A percentile compares a stretch with the other conserved stretches of the same genome.
Conservation (phyloP, 2,888 invertebrate genomes). For the Pachydiplax longipennis region DNA sequence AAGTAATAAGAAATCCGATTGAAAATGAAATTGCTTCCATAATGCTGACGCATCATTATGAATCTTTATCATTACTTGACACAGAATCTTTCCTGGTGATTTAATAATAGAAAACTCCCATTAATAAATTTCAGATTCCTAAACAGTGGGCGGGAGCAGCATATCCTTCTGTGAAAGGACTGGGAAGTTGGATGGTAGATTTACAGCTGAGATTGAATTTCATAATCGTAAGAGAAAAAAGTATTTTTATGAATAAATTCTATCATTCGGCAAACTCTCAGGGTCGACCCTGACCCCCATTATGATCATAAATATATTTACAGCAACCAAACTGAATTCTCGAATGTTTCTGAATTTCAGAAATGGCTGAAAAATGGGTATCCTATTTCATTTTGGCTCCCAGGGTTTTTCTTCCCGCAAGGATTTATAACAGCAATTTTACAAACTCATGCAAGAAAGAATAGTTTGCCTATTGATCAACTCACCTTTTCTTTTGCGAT, state of each 20-base stretch:
- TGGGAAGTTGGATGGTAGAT: slow-evolving; percentile 88
- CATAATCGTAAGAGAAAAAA: slow-evolving; percentile 67
- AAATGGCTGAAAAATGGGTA: slow-evolving; percentile 75
- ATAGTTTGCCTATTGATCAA: slow-evolving; percentile 85
- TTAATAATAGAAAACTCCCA: neutral
- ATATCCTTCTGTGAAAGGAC: slow-evolving; percentile 85
- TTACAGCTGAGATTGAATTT: slow-evolving; percentile 82
- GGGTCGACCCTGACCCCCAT: no score
- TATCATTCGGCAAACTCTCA: neutral
- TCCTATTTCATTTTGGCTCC: slow-evolving; percentile 88
- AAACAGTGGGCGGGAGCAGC: slow-evolving; percentile 79
- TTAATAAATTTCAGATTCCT: slow-evolving; percentile 67
- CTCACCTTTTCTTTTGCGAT: slow-evolving; percentile 83
- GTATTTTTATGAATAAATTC: neutral
- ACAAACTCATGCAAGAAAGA: slow-evolving; percentile 87
- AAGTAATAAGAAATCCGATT: neutral
- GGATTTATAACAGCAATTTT: slow-evolving; percentile 89
- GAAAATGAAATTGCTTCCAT: no score
- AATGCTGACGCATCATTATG: no score
- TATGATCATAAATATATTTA: neutral
- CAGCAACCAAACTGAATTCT: neutral
- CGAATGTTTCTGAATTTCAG: slow-evolving; percentile 56
- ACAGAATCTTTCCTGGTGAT: neutral
- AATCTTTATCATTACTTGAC: neutral
- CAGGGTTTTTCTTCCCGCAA: slow-evolving; percentile 93